Base-by-base conservation (phyloP, 2,888 invertebrate species). In the Seladonia tumulorum region DNA sequence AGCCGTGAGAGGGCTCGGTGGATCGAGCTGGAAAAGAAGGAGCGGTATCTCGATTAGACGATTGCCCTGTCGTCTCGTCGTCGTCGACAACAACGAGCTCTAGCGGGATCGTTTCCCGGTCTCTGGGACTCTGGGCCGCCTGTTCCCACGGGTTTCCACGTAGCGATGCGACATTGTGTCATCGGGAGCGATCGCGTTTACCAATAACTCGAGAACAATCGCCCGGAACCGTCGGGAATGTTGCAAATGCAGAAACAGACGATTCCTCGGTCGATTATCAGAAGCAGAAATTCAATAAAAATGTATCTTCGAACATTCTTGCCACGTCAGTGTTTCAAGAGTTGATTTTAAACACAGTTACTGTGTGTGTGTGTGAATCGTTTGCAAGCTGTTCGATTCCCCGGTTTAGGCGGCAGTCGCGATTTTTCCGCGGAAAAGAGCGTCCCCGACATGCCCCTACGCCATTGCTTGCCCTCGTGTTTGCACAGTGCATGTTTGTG, bases 21-120 rank as follows among this genome's bases (percentile, higher is more conserved):
- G 79, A 84, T 84, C 81, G 79, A 79, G n/a, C 68, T 53, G 76
- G 76, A 87, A 81, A 77, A 63, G 76, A 45, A 45, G 73, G 71
- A n/a, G 47, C 80, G 82, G 81, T 74, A 81, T 81, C 82, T 87
- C 87, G 79, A 82, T 84, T 87, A 87, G 83, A 66, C 81, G 87
- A 85, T 79, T 79, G 85, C 85, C 68, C 73, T 76, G 79, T 85
- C 85, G 85, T 79, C 73, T 72, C 72, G 76, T 80, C 74, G 76
- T 85, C 74, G 80, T 42, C 74, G 85, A 35, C 79, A 71, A 71
- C 79, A 57, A 72, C 73, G 70, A 85, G 70, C 76, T 45, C 66
- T 22, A 0, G 47, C 42, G 25, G 35, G 73, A 29, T 82, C 76
- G 70, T 60, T 14, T 72, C 57, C 42, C 29, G 16, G 0, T 42